Evolutionary conservation across 2,888 invertebrate genomes (phyloP).

Genomic region (Melinaea marsaeus): DNA sequence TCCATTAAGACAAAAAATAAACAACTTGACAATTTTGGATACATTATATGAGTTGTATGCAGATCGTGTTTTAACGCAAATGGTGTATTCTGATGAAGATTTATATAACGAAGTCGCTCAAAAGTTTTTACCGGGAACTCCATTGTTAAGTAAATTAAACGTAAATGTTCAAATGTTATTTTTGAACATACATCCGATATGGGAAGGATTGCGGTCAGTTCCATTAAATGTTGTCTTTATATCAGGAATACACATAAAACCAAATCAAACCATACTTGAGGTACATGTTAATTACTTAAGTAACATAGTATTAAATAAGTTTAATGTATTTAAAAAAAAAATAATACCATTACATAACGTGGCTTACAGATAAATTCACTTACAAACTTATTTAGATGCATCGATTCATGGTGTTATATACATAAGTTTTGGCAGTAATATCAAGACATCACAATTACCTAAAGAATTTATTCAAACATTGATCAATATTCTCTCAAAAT

Average conservation of each 20-base stretch:
- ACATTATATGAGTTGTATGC: slow-evolving; percentile 33
- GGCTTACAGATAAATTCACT: slow-evolving; percentile 20
- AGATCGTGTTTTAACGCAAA: neutral
- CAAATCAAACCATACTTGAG: slow-evolving; percentile 46
- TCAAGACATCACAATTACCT: slow-evolving; percentile 34
- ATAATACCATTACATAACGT: too few species aligned
- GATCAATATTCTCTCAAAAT: slow-evolving; percentile 37
- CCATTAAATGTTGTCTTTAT: slow-evolving; percentile 52
- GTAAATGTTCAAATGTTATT: slow-evolving; percentile 50
- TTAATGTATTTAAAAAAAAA: too few species aligned
- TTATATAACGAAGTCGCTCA: neutral
- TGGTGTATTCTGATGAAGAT: too few species aligned
- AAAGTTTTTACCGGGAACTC: slow-evolving; percentile 27
- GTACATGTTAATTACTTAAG: slow-evolving; percentile 34
- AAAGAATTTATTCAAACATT: slow-evolving; percentile 29
- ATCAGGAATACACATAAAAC: slow-evolving; percentile 52
- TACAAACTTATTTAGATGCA: slow-evolving; percentile 49
- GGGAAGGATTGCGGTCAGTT: slow-evolving; percentile 48
- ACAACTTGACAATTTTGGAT: slow-evolving; percentile 34
- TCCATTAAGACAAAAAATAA: slow-evolving; percentile 17
- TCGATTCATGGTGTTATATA: slow-evolving; percentile 53
- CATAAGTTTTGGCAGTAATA: slow-evolving; percentile 51
- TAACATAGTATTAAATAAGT: too few species aligned
- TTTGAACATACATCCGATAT: slow-evolving; percentile 51
- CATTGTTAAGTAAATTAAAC: slow-evolving; percentile 32